Evolutionary conservation across 2,888 invertebrate genomes (phyloP).

Genomic region (Catocala sponsa): DNA sequence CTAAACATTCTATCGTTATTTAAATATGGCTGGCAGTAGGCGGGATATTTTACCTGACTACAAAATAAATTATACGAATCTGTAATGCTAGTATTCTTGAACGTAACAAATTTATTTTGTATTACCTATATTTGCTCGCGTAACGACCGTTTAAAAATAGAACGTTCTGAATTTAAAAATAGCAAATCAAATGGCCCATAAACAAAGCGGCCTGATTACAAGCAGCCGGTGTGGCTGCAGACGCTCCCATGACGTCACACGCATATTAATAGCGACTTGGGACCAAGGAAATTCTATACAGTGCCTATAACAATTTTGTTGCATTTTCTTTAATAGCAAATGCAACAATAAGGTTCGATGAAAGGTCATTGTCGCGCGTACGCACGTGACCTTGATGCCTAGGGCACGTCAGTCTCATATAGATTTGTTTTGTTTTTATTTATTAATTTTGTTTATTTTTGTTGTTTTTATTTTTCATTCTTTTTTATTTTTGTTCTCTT

Average conservation of each 20-base stretch:
- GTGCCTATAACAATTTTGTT: constrained; percentile 52
- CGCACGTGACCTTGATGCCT: constrained; percentile 75
- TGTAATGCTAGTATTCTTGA: constrained; percentile 4
- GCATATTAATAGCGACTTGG: constrained; percentile 61
- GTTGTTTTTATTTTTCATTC: constrained; percentile 71
- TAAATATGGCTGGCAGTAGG: constrained; percentile 41
- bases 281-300: constrained; percentile 77
- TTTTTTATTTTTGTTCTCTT: constrained; percentile 84
- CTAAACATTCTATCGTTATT: constrained; percentile 33
- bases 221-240: constrained; percentile 74
- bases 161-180: constrained; percentile 56
- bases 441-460: constrained; percentile 55
- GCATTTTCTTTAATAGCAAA: constrained; percentile 58
- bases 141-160: constrained; percentile 51
- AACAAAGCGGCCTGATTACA: constrained; percentile 75
- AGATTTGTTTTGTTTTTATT: constrained; percentile 61
- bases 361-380: constrained; percentile 81
- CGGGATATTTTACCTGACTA: constrained; percentile 6
- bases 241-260: constrained; percentile 72
- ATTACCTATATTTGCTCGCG: constrained; percentile 29
- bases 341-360: constrained; percentile 67
- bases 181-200: constrained; percentile 72
- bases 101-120: constrained; percentile 27
- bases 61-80: constrained; percentile 3
- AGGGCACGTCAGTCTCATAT: constrained; percentile 53